Percentiles rank a stretch among this genome's conserved stretches.
These are phyloP conservation scores for Lobophora halterata DNA, from an alignment of 2,888 invertebrate genomes.

Conservation along the genomic window DNA sequence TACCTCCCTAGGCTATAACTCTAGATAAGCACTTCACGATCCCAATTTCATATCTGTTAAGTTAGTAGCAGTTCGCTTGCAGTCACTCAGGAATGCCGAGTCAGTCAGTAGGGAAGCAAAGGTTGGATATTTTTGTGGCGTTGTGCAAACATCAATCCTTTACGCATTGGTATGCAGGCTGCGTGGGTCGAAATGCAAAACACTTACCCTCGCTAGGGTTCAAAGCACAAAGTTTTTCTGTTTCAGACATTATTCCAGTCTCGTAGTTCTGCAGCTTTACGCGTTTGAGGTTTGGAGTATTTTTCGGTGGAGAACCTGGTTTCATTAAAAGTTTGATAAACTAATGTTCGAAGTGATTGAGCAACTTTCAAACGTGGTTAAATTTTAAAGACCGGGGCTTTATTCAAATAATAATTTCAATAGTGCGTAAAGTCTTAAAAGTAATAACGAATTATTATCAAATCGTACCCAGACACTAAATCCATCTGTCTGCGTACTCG, in stretches of 20 bases:
- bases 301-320: constrained; percentile 65
- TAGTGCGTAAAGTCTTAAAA: not conserved
- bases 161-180: constrained; percentile 73
- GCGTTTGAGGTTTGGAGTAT: constrained; percentile 74
- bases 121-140: constrained; percentile 47
- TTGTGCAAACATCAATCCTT: constrained; percentile 72
- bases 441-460: too few species aligned
- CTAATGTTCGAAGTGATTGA: constrained; percentile 67
- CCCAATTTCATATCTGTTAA: constrained; percentile 9
- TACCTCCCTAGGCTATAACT: too few species aligned
- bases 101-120: constrained; percentile 37
- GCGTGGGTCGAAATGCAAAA: constrained; percentile 74
- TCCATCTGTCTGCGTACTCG: too few species aligned
- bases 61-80: constrained; percentile 4
- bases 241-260: constrained; percentile 77
- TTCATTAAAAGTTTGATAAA: constrained; percentile 69
- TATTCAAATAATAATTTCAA: constrained; percentile 7
- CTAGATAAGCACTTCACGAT: too few species aligned
- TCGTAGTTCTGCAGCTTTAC: constrained; percentile 74
- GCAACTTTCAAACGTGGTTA: constrained; percentile 54
- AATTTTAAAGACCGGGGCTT: constrained; percentile 38
- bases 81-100: constrained; percentile 32
- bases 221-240: constrained; percentile 78
- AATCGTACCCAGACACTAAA: too few species aligned
- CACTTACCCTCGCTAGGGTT: constrained; percentile 76